phyloP scores from a whole-genome alignment of 2,888 invertebrate genomes.

The Hydropsyche betteni region DNA sequence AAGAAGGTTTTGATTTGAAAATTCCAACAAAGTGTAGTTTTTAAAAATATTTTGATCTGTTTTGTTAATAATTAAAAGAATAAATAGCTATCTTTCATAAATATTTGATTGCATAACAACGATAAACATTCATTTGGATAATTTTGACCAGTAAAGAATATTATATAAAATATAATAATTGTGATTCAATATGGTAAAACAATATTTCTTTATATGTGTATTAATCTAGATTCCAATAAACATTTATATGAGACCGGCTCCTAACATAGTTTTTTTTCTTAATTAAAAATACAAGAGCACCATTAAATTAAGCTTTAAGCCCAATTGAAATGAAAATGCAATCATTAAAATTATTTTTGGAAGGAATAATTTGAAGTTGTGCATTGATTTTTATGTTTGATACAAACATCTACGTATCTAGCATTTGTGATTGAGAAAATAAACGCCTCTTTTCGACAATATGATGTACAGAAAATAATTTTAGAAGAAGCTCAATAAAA shows the following conservation, averaged over 20 bases:
- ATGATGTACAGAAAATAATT: too few species aligned
- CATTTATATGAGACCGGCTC: slow-evolving; percentile 46
- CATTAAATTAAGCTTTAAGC: slow-evolving; percentile 45
- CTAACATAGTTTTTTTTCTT: slow-evolving; percentile 40
- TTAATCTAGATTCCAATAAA: too few species aligned
- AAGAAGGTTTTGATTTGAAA: too few species aligned
- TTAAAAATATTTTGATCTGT: too few species aligned
- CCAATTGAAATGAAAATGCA: slow-evolving; percentile 43
- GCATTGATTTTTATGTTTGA: slow-evolving; percentile 53
- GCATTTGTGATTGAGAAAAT: too few species aligned
- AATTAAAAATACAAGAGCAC: slow-evolving; percentile 47
- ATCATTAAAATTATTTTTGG: slow-evolving; percentile 14
- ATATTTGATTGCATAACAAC: slow-evolving; percentile 8
- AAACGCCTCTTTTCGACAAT: too few species aligned
- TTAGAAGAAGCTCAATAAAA: too few species aligned
- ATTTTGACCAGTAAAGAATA: slow-evolving; percentile 3
- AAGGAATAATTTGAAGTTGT: slow-evolving; percentile 31
- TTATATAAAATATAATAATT: neutral
- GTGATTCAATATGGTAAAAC: neutral
- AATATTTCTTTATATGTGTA: slow-evolving; percentile 8
- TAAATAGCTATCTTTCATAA: neutral
- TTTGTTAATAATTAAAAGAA: too few species aligned
- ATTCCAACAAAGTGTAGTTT: too few species aligned
- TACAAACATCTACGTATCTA: slow-evolving; percentile 58
- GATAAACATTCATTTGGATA: neutral